Evolutionary conservation across 2,888 invertebrate species (phyloP), one percentile per base, ranked within the genome.

Genomic region (Lacanobia oleracea): DNA sequence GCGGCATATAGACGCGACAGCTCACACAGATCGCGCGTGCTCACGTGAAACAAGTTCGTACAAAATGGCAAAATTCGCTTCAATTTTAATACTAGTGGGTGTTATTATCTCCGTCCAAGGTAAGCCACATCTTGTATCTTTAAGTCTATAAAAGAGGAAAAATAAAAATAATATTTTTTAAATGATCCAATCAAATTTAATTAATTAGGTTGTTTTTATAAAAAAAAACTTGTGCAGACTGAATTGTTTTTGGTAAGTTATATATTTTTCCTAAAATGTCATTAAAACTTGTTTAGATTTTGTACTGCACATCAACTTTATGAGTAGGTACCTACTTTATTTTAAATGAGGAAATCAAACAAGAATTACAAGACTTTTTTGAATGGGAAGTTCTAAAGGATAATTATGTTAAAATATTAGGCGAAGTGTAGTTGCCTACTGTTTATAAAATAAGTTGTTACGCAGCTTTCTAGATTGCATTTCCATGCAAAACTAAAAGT

Each of bases 11-110:
- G 64, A 76, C 81, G 84, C 83, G 74, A 67, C 66, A 61, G 67
- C 45, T 73, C 81, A 69, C 45, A 61, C 70, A 14, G 60, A 67
- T 7, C 80, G 79, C 82, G 66, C 82, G 84, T 78, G 76, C 75
- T 57, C 62, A 67, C 61, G 43, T 70, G 59, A 64, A 77, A 65
- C 70, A 2, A 50, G 37, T 61, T 62, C 60, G 54, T 67, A 73
- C 67, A 78, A 86, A 85, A 91, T 91, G 91, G 62, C 86, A 57
- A 91, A 86, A 87, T 79, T 89, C 74, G 72, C 80, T 33, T 70
- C 86, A 62, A 74, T 67, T 37, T 66, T 89, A 72, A 75, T 88
- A 66, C 21, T 87, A 64, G 82, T 88, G 70, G 84, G 75, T 70
- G 59, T 85, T 69, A 78, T 88, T 75, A 82, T 84, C 69, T 67